Evolutionary conservation across 2,113 vertebrate genomes (phyloP).

Genomic region (Neotoma lepida): DNA sequence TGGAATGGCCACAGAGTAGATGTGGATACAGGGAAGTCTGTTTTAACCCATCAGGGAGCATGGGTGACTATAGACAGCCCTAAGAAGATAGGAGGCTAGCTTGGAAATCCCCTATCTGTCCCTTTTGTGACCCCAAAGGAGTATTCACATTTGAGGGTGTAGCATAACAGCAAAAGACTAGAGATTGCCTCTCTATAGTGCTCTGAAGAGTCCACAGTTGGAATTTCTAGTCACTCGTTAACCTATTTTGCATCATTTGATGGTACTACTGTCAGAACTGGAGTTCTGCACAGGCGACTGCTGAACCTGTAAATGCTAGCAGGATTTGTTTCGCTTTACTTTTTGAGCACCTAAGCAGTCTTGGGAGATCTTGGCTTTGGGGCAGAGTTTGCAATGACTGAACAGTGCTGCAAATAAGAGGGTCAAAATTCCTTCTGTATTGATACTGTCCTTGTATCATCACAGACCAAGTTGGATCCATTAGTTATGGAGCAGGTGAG

Average conservation of each 20-base stretch:
- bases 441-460: background rate
- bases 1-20: background rate
- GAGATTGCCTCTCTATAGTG: background rate
- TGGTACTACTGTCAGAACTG: background rate
- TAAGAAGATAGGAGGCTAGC: background rate
- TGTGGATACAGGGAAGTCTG: background rate
- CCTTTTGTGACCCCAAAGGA: background rate
- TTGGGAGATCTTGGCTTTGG: background rate
- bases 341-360: background rate
- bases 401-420: background rate
- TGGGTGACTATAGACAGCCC: background rate
- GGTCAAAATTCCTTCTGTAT: background rate
- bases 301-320: background rate
- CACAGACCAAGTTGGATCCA: background rate
- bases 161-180: background rate
- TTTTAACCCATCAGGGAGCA: background rate
- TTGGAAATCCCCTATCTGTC: background rate
- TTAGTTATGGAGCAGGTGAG: background rate
- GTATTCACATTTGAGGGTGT: background rate
- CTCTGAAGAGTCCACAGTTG: background rate
- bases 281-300: background rate
- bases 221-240: background rate
- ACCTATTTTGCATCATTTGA: conserved; percentile 14
- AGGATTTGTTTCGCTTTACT: background rate
- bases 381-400: conserved; percentile 7